Conservation (phyloP, 2,113 vertebrate genomes). For the Prietella phreatophila region DNA sequence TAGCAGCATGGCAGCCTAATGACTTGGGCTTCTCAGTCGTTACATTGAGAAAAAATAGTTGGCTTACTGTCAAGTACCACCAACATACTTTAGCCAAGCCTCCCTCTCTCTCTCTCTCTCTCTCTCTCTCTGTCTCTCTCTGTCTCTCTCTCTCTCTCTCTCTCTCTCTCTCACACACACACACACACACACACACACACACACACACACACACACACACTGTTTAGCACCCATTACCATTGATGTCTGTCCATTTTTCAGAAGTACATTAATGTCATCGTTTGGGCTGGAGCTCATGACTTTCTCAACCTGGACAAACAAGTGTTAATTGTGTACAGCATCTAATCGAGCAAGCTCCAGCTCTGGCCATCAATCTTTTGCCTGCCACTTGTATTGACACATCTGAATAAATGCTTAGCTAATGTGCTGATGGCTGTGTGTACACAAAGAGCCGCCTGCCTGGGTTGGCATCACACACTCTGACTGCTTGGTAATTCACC, state of each 20-base stretch:
- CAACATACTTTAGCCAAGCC: neutral
- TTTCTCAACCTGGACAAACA: conserved; percentile 47
- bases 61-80: neutral
- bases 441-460: conserved; percentile 23
- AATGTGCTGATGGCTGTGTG: conserved; percentile 40
- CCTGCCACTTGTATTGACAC: conserved; percentile 49
- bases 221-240: conserved; percentile 37
- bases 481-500: conserved; percentile 45
- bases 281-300: conserved; percentile 40
- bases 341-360: conserved; percentile 35
- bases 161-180: too few species aligned
- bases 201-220: neutral
- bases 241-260: conserved; percentile 42
- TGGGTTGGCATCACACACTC: conserved; percentile 37
- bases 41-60: conserved; percentile 19
- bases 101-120: neutral
- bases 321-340: conserved; percentile 44
- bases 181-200: neutral
- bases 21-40: conserved; percentile 14
- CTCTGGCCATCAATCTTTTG: conserved; percentile 33
- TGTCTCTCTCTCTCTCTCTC: too few species aligned
- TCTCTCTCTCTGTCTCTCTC: neutral
- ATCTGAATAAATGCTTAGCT: conserved; percentile 54
- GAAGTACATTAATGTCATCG: conserved; percentile 45
- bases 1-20: conserved; percentile 37